Conservation (phyloP, 2,888 invertebrate genomes). For the Sinhomidia bicolor region DNA sequence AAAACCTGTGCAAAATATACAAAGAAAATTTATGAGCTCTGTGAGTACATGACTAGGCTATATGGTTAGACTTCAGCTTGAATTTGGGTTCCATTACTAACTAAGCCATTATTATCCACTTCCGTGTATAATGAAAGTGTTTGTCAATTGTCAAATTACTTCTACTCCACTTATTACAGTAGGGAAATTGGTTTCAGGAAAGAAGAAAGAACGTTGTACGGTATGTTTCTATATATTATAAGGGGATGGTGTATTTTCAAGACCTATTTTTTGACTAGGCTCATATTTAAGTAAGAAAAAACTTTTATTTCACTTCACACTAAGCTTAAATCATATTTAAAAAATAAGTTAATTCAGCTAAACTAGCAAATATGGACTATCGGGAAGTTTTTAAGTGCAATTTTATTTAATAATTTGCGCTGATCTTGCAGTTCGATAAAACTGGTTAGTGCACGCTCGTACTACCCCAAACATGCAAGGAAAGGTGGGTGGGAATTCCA, state of each 20-base stretch:
- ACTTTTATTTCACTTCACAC: no score
- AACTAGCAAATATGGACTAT: no score
- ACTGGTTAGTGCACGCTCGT: no score
- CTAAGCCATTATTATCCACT: conserved; percentile 1
- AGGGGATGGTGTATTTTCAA: neutral
- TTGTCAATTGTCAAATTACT: conserved; percentile 23
- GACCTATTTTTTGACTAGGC: neutral
- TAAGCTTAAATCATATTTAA: no score
- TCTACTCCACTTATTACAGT: neutral
- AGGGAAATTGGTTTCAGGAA: neutral
- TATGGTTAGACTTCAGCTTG: neutral
- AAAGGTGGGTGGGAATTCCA: neutral
- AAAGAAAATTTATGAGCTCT: neutral
- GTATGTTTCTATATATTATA: neutral
- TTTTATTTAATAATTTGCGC: neutral
- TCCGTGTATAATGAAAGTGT: conserved; percentile 21
- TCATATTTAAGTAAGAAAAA: no score
- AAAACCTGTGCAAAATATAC: neutral
- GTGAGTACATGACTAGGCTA: no score
- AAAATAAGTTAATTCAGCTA: no score
- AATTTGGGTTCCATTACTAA: neutral
- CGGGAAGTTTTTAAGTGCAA: neutral
- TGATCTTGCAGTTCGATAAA: neutral
- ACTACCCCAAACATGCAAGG: neutral
- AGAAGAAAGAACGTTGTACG: neutral